These are phyloP conservation scores for Biston stratarius DNA, from an alignment of 2,888 invertebrate genomes.

Conservation along the genomic window DNA sequence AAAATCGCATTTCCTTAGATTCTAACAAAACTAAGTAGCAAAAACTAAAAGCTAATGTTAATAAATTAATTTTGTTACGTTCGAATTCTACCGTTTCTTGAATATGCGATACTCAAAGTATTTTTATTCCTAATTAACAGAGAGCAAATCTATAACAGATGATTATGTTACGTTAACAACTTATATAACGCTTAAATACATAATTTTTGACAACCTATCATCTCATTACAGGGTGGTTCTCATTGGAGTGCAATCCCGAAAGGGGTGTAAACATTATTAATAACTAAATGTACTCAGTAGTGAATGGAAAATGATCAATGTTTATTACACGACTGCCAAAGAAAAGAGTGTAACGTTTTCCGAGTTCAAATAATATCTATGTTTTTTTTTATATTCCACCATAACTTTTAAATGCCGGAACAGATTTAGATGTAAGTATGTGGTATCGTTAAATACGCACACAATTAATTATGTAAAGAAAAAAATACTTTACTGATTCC, in stretches of 20 bases:
- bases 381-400: too few species aligned
- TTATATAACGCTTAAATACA: background rate
- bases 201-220: background rate
- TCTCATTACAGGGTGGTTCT: background rate
- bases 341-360: too few species aligned
- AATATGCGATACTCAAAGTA: background rate
- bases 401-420: too few species aligned
- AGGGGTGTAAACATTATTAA: background rate
- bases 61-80: constrained; percentile 59
- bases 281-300: too few species aligned
- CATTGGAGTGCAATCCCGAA: background rate
- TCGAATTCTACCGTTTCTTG: constrained; percentile 11
- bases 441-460: too few species aligned
- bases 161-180: background rate
- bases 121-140: background rate
- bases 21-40: constrained; percentile 40
- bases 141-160: constrained; percentile 6
- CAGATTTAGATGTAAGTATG: too few species aligned
- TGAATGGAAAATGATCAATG: too few species aligned
- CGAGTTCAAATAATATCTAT: too few species aligned
- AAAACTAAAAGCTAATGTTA: constrained; percentile 50
- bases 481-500: too few species aligned
- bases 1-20: constrained; percentile 39
- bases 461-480: too few species aligned
- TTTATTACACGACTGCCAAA: too few species aligned